phyloP scores from a whole-genome alignment of 2,113 vertebrate genomes.

The Nothoprocta pentlandii region DNA sequence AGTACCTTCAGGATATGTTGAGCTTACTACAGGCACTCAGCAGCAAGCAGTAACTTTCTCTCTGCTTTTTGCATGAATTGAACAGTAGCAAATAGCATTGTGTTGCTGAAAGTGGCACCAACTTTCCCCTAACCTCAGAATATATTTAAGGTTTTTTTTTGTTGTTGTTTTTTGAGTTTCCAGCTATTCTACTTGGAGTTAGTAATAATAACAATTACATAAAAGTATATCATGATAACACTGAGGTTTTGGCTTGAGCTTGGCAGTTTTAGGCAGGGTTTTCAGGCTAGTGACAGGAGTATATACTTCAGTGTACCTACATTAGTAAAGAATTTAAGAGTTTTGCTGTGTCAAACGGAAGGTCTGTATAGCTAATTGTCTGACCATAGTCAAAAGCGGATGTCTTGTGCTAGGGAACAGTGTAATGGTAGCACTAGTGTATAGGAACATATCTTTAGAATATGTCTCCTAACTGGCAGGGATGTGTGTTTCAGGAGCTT shows the following conservation, averaged over 20 bases:
- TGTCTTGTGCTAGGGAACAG: not conserved
- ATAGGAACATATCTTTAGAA: not conserved
- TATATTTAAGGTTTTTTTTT: not conserved
- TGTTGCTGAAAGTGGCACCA: not conserved
- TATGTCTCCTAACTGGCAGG: not conserved
- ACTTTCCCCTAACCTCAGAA: not conserved
- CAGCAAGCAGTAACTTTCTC: not conserved
- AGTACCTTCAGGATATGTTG: not conserved
- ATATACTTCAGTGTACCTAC: not conserved
- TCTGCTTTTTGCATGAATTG: not conserved
- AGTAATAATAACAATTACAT: not conserved
- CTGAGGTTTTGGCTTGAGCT: not conserved
- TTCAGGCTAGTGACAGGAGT: not conserved
- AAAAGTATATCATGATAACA: not conserved
- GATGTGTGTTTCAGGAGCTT: conserved; percentile 22
- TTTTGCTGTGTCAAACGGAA: not conserved
- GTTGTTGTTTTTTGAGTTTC: not conserved
- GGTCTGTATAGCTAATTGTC: not conserved
- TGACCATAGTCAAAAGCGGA: not conserved
- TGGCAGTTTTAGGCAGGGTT: not conserved
- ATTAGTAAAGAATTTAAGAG: not conserved
- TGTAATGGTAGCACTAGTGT: not conserved
- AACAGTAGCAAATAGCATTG: not conserved
- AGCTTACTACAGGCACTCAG: not conserved
- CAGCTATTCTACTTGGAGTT: not conserved